These are phyloP conservation scores for Drosophila ananassae DNA, from an alignment of 1,140 invertebrate genomes.

Conservation along the genomic window DNA sequence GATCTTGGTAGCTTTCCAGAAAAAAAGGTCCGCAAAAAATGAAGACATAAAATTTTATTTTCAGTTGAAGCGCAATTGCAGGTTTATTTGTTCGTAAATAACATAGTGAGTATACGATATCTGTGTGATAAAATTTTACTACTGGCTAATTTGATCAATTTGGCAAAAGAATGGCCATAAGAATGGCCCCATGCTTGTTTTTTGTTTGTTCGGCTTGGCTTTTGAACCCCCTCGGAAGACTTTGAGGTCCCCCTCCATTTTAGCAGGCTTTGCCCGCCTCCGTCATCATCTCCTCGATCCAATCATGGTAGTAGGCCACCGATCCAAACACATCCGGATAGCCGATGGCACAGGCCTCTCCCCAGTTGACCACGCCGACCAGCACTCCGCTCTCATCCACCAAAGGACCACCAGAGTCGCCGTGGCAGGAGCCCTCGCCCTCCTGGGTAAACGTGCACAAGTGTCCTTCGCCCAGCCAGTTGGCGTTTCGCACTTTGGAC, in stretches of 20 bases:
- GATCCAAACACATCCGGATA: conserved; percentile 85
- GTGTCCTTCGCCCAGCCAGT: conserved; percentile 79
- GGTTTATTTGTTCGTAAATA: conserved; percentile 52
- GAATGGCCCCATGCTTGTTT: not conserved
- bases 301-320: conserved; percentile 82
- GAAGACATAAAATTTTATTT: not conserved
- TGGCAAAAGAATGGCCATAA: conserved; percentile 29
- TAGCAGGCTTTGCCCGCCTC: conserved; percentile 46
- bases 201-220: conserved; percentile 51
- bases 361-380: conserved; percentile 86
- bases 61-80: conserved; percentile 39
- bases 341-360: conserved; percentile 85
- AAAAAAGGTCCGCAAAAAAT: conserved; percentile 1
- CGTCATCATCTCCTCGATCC: conserved; percentile 60
- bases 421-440: conserved; percentile 86
- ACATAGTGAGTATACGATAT: conserved; percentile 30
- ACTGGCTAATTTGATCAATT: conserved; percentile 46
- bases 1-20: not conserved
- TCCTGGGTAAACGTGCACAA: conserved; percentile 86
- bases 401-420: conserved; percentile 85
- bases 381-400: conserved; percentile 63
- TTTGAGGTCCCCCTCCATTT: not conserved
- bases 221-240: conserved; percentile 30
- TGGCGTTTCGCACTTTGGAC: conserved; percentile 42
- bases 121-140: conserved; percentile 50